Conservation (phyloP, 2,888 invertebrate species). For the Artemia sp. region DNA sequence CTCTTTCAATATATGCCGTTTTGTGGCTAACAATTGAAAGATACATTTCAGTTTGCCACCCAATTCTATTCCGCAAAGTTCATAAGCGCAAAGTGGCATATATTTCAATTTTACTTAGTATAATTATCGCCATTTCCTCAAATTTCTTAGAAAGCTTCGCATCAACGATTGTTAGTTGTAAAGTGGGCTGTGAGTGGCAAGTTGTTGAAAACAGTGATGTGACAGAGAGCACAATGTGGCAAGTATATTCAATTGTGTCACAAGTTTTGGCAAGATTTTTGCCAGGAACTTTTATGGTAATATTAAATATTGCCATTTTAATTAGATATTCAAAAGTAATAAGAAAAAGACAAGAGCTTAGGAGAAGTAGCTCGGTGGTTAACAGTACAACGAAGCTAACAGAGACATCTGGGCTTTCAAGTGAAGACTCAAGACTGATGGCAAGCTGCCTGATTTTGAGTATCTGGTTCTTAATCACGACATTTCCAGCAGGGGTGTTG, state of each 20-base stretch:
- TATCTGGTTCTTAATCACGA: slow-evolving; percentile 13
- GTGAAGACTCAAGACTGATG: slow-evolving; percentile 16
- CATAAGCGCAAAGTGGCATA: slow-evolving; percentile 32
- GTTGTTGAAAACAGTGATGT: slow-evolving; percentile 28
- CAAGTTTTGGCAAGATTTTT: slow-evolving; percentile 34
- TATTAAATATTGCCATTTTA: slow-evolving; percentile 22
- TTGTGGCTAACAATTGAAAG: slow-evolving; percentile 37
- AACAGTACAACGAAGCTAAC: background rate
- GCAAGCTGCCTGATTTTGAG: slow-evolving; percentile 3
- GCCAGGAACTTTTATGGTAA: slow-evolving; percentile 34
- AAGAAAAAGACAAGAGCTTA: background rate
- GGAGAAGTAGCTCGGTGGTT: slow-evolving; percentile 1
- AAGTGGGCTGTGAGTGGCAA: slow-evolving; percentile 24
- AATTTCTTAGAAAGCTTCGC: slow-evolving; percentile 34
- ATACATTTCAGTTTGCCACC: slow-evolving; percentile 36
- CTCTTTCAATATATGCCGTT: slow-evolving; percentile 35
- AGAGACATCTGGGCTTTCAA: background rate
- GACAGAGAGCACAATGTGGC: slow-evolving; percentile 29
- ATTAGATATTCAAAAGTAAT: background rate
- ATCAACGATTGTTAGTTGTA: slow-evolving; percentile 26
- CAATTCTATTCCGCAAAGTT: slow-evolving; percentile 32
- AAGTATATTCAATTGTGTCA: slow-evolving; percentile 31
- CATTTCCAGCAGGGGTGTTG: slow-evolving; percentile 16
- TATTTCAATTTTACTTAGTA: slow-evolving; percentile 31
- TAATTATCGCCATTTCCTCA: slow-evolving; percentile 32